A percentile compares a stretch with the other conserved stretches of the same genome.
phyloP scores from a whole-genome alignment of 2,888 invertebrate genomes.

The Xestia c-nigrum region DNA sequence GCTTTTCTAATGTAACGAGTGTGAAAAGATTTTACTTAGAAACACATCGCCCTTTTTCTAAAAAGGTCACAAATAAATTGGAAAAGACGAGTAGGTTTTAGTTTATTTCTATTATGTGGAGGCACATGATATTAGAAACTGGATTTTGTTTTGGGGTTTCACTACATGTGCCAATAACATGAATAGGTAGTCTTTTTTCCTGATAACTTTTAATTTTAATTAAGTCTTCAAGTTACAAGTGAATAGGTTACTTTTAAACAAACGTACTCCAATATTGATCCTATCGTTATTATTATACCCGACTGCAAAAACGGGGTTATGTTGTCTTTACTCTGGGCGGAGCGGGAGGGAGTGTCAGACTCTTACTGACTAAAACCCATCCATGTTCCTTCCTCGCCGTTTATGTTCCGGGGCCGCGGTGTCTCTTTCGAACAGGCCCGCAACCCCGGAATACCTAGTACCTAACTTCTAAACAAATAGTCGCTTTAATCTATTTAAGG shows the following conservation, averaged over 20 bases:
- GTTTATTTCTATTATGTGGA: conserved; percentile 27
- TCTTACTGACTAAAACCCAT: no score
- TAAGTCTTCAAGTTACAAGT: neutral
- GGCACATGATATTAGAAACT: neutral
- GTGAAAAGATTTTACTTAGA: conserved; percentile 3
- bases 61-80: conserved; percentile 27
- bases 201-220: neutral
- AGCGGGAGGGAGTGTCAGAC: no score
- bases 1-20: neutral
- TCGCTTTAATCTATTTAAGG: neutral
- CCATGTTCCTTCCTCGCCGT: no score
- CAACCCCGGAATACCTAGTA: no score
- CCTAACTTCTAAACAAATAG: neutral
- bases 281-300: neutral
- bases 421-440: no score
- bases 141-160: neutral
- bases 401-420: no score
- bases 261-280: neutral
- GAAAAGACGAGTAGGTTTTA: neutral
- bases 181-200: neutral
- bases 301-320: no score
- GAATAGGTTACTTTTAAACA: neutral
- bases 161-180: neutral
- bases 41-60: conserved; percentile 3
- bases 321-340: no score